Percentiles rank a stretch among this genome's conserved stretches.
phyloP scores from a whole-genome alignment of 2,888 invertebrate species.

The Steinernema carpocapsae region DNA sequence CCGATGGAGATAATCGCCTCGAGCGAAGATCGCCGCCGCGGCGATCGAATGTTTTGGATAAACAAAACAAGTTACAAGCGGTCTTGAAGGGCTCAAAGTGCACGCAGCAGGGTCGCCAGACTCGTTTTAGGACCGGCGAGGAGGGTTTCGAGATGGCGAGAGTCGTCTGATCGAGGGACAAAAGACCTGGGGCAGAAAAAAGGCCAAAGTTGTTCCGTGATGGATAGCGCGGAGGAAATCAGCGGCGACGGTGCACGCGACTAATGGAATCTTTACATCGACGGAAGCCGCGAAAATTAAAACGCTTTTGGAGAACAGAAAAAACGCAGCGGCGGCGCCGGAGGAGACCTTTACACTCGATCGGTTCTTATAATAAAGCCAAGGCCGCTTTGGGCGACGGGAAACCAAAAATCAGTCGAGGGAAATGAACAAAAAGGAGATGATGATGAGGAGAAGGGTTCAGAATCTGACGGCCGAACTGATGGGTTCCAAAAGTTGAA shows the following conservation, averaged over 20 bases:
- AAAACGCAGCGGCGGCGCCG: background rate
- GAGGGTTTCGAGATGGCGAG: background rate
- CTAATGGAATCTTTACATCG: constrained; percentile 25
- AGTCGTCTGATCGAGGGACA: background rate
- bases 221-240: background rate
- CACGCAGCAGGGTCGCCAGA: too few relatives aligned
- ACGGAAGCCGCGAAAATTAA: constrained; percentile 22
- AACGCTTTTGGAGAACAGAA: background rate
- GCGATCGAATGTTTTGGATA: constrained; percentile 1
- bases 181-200: background rate
- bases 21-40: constrained; percentile 12
- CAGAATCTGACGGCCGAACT: too few relatives aligned
- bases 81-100: background rate
- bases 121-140: too few relatives aligned
- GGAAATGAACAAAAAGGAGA: too few relatives aligned
- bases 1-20: constrained; percentile 25
- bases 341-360: constrained; percentile 24
- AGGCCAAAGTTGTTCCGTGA: background rate
- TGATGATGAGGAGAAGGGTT: too few relatives aligned
- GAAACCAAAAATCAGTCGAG: background rate
- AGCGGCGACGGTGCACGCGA: constrained; percentile 7
- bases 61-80: constrained; percentile 19
- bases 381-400: background rate
- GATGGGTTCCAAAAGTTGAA: too few relatives aligned
- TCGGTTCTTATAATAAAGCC: background rate